Base-by-base conservation (phyloP, 2,797 vertebrate genomes). In the Megaceryle alcyon region DNA sequence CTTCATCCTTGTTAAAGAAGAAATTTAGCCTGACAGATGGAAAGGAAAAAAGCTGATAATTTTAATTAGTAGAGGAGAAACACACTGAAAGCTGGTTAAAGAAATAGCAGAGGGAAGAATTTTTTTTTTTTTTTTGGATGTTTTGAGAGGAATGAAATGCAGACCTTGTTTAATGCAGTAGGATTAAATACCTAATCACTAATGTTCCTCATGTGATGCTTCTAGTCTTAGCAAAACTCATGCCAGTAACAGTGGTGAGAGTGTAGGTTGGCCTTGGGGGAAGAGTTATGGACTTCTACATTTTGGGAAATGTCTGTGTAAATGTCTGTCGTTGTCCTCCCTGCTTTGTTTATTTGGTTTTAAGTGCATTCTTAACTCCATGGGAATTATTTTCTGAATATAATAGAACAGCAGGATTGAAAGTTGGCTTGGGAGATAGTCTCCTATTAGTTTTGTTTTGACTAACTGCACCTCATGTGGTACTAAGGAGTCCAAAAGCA, bases 341-440 rank as follows among this genome's bases (percentile, higher is more conserved):
- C 37, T 59, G 51, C 68, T 79, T 87, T 95, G 61, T 88, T 96
- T 92, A 63, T 94, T 96, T 95, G 76, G 78, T 96, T 91, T 89
- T 59, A 81, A 92, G 48, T 81, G 53, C 79, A 87, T 85, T 92
- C 89, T 89, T 64, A 77, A 61, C 88, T 96, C 61, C 53, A 48
- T 92, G 87, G 79, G 80, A 96, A 72, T 88, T 88, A 46, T 82
- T 88, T 95, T 96, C 57, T 81, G 85, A 72, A 22, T 73, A 11
- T 64, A 87, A 43, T 29, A 54, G 64, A 93, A 76, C 28, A 87
- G 65, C 59, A 57, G 77, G 69, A 66, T 91, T 79, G 51, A 70
- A 92, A 88, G 35, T 72, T 95, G 83, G n/a, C 70, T 93, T 79
- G 31, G 35, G 66, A 93, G 63, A 90, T 77, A 41, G 76, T 59